Percentiles rank a stretch among this genome's conserved stretches.
Conservation (phyloP, 2,888 invertebrate species). For the Cinara cedri region DNA sequence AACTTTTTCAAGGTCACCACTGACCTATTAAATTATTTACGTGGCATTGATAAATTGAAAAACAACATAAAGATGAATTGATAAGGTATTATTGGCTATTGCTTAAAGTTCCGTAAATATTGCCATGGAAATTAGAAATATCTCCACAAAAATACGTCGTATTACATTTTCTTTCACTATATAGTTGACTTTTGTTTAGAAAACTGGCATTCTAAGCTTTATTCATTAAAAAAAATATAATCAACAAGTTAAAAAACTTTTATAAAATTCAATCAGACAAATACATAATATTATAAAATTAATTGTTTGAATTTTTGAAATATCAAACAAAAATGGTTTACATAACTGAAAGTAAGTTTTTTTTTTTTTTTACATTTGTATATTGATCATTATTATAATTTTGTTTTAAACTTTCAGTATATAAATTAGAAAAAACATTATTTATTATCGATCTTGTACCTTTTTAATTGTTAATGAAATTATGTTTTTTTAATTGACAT, state of each 20-base stretch:
- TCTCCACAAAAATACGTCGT: neutral
- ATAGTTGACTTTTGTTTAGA: too few relatives aligned
- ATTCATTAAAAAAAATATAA: too few relatives aligned
- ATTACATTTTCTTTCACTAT: too few relatives aligned
- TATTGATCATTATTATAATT: too few relatives aligned
- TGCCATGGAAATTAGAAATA: neutral
- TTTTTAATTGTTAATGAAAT: too few relatives aligned
- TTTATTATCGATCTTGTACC: too few relatives aligned
- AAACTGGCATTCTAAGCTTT: too few relatives aligned
- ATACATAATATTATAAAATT: neutral
- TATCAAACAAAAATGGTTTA: conserved; percentile 39
- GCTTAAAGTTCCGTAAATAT: too few relatives aligned
- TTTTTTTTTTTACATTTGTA: neutral
- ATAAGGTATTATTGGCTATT: too few relatives aligned
- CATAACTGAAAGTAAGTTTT: conserved; percentile 34
- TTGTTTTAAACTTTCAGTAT: neutral
- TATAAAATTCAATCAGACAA: too few relatives aligned
- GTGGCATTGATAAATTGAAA: conserved; percentile 32
- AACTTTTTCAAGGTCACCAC: conserved; percentile 36
- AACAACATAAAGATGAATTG: neutral
- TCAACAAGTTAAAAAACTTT: neutral
- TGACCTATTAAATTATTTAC: conserved; percentile 14
- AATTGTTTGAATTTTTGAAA: neutral
- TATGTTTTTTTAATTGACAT: too few relatives aligned
- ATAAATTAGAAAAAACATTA: neutral